Conservation (phyloP, 1,140 invertebrate genomes). For the Pararge aegeria region DNA sequence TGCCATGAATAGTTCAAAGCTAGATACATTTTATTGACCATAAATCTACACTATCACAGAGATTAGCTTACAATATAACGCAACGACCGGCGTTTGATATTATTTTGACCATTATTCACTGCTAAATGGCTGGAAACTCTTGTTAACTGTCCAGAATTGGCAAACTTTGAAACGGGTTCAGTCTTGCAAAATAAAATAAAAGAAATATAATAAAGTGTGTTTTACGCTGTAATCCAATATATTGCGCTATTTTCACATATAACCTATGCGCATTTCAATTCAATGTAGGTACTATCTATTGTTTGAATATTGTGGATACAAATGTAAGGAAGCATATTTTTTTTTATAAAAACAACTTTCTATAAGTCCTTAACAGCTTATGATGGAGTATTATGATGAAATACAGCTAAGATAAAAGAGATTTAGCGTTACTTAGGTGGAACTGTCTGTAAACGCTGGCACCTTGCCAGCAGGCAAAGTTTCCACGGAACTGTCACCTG, state of each 20-base stretch:
- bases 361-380: too few relatives aligned
- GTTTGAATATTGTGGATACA: too few relatives aligned
- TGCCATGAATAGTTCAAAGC: slow-evolving; percentile 6
- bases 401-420: neutral
- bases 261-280: too few relatives aligned
- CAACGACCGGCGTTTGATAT: slow-evolving; percentile 10
- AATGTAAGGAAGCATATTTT: too few relatives aligned
- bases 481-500: neutral
- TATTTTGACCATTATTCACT: slow-evolving; percentile 11
- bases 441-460: neutral
- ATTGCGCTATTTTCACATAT: neutral
- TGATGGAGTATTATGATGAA: neutral
- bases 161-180: neutral
- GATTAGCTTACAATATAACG: slow-evolving; percentile 12
- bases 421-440: neutral
- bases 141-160: slow-evolving; percentile 1
- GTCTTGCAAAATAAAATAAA: neutral
- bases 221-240: too few relatives aligned
- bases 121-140: slow-evolving; percentile 5
- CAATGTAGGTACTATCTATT: too few relatives aligned
- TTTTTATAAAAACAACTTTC: too few relatives aligned
- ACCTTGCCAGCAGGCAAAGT: neutral
- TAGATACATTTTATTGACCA: slow-evolving; percentile 12
- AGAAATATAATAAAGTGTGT: too few relatives aligned
- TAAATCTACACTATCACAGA: slow-evolving; percentile 9